Evolutionary conservation across 2,113 vertebrate genomes (phyloP).

Genomic region (Nothobranchius furzeri): DNA sequence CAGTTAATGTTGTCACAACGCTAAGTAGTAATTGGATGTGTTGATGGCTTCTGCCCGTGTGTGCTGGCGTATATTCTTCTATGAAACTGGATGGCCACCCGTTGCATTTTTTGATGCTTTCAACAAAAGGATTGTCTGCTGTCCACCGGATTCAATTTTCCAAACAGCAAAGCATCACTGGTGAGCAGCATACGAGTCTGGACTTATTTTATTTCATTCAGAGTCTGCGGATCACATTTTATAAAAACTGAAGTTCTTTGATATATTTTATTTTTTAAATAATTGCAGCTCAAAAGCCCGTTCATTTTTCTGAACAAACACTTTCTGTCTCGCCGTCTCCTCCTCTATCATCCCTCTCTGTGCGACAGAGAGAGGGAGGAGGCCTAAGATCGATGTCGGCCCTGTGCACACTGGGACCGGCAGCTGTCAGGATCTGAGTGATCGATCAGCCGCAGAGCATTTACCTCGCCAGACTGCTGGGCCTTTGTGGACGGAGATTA

Average conservation of each 20-base stretch:
- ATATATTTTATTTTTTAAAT: slow-evolving; percentile 20
- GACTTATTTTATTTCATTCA: slow-evolving; percentile 4
- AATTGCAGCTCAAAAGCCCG: slow-evolving; percentile 9
- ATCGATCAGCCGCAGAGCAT: slow-evolving; percentile 75
- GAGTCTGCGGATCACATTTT: slow-evolving; percentile 5
- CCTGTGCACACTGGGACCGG: slow-evolving; percentile 54
- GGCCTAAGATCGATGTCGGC: slow-evolving; percentile 67
- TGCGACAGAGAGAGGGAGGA: slow-evolving; percentile 20
- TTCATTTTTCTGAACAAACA: slow-evolving; percentile 39
- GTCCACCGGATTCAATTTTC: slow-evolving; percentile 6
- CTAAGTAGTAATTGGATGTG: slow-evolving; percentile 64
- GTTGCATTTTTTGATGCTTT: slow-evolving; percentile 11
- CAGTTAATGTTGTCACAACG: slow-evolving; percentile 69
- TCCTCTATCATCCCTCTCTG: slow-evolving; percentile 28
- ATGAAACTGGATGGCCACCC: slow-evolving; percentile 32
- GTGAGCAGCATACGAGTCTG: background rate
- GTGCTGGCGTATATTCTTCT: slow-evolving; percentile 29
- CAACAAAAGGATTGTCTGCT: slow-evolving; percentile 3
- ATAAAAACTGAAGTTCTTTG: background rate
- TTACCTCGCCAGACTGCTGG: slow-evolving; percentile 77
- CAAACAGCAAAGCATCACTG: slow-evolving; percentile 12
- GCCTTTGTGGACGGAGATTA: slow-evolving; percentile 80
- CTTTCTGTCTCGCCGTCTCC: slow-evolving; percentile 45
- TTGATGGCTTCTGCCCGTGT: slow-evolving; percentile 42
- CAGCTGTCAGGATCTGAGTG: slow-evolving; percentile 70